Conservation (phyloP, 2,113 vertebrate genomes). For the Nettapus auritus region DNA sequence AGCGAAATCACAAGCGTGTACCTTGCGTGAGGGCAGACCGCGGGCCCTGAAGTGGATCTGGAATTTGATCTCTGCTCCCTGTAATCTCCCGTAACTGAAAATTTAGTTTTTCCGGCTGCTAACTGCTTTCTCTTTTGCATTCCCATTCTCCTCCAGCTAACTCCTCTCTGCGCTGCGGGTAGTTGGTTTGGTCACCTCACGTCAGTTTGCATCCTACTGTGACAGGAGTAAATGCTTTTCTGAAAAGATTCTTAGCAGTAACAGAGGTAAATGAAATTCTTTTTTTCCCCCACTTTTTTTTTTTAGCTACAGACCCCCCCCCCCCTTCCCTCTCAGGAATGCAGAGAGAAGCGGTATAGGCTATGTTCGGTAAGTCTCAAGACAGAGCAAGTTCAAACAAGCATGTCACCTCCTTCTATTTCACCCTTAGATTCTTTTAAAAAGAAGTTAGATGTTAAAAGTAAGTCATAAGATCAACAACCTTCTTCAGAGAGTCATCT, state of each 20-base stretch:
- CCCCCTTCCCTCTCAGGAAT: neutral
- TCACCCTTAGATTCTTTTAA: neutral
- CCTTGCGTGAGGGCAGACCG: neutral
- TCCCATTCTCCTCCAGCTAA: neutral
- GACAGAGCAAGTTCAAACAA: constrained; percentile 49
- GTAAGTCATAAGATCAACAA: neutral
- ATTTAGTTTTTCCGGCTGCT: neutral
- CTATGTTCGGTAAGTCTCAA: neutral
- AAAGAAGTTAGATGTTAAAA: neutral
- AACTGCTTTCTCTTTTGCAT: neutral
- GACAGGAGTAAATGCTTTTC: neutral
- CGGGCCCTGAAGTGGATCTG: neutral
- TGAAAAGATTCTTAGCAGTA: constrained; percentile 12
- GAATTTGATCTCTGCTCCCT: constrained; percentile 58
- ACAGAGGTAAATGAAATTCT: neutral
- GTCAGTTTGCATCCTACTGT: neutral
- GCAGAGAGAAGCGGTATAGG: neutral
- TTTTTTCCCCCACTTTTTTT: neutral
- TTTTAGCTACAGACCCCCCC: neutral
- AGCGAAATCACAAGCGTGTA: neutral
- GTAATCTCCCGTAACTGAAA: constrained; percentile 9
- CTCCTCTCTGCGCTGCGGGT: neutral
- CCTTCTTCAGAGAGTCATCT: constrained; percentile 8
- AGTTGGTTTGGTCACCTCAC: neutral
- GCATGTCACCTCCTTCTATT: constrained; percentile 47